Base-by-base conservation (phyloP, 92 coral and sea anemone species). In the Porites divaricata region DNA sequence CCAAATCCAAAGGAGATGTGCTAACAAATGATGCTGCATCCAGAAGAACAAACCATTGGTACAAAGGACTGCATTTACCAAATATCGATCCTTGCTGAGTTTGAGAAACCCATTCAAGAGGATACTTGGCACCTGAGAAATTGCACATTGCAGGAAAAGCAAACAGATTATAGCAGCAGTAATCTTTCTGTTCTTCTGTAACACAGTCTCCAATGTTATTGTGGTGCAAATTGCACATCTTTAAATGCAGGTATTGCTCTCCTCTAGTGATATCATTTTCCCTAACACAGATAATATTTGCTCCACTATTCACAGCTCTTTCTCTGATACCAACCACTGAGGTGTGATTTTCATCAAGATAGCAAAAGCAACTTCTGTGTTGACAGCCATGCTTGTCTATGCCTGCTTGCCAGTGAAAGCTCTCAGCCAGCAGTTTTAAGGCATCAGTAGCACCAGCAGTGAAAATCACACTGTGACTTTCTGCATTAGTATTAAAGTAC, bases 21-120 rank as follows among this genome's bases (percentile, higher is more conserved):
- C 99, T 96, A 11, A 96, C 89, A 87, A 77, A 92, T 58, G 99
- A 90, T 26, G 99, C 93, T n/a, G 98, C 99, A 90, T 96, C 99
- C 12, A 96, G 79, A 63, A 96, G 71, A n/a, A 94, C 95, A 89
- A 88, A 89, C 99, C 99, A 96, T 13, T 64, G 83, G 25, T 76
- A 74, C 28, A 28, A 65, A 52, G 19, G 25, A 53, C 69, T 2
- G 41, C 67, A 59, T 14, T 35, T 28, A 4, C 35, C 41, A 13
- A 74, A 26, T 67, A 76, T 19, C n/a, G 16, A 25, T 54, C 75
- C 70, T 23, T 68, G 73, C 57, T 66, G 45, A 19, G 51, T 22
- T 54, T 48, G 79, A 51, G 69, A 50, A 24, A 94, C 80, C 98
- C 95, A 96, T 22, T 87, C 86, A 51, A 94, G 28, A 14, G 98